Evolutionary conservation across 2,797 vertebrate genomes (phyloP), one percentile per base, ranked within the genome.

Genomic region (Gymnothorax javanicus): DNA sequence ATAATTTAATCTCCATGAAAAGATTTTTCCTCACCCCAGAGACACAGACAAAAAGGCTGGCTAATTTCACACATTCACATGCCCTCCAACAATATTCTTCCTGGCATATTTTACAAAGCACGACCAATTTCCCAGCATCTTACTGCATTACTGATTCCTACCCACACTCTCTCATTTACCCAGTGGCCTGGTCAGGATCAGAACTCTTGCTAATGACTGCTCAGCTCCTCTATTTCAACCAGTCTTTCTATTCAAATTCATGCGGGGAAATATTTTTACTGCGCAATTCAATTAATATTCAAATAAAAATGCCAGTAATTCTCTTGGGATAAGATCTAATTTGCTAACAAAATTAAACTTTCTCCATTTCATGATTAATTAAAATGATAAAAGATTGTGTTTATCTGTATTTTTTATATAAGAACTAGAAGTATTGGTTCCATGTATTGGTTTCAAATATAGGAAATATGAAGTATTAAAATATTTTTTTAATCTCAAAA

Each of bases 1-100:
- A 82, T 58, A n/a, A 25, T 82, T 82, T 82, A 56, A 82, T 82
- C n/a, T 58, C 79, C 79, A 82, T 58, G n/a, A 82, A 82, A 82
- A 82, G 71, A 9, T 77, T 3, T 17, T 82, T 82, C 13, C 52
- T 11, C 79, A 57, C 79, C 54, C n/a, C 7, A 11, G n/a, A 52
- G 52, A 57, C 13, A 17, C 52, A 56, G 2, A 54, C 33, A 81
- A 54, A 56, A 50, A 75, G 23, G 33, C 33, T 43, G 71, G 25
- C 71, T 75, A 9, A 67, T 3, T 52, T 17, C 2, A 79, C 2
- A 58, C 17, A 56, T 56, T 82, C 77, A 54, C 1, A 54, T 81
- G 79, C 52, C 23, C 50, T 56, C n/a, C 5, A 54, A 25, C 52
- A 20, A 9, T 56, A 82, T 57, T 52, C 54, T n/a, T 20, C 9